Conservation (phyloP, 2,888 invertebrate species). For the Choreutis nemorana region DNA sequence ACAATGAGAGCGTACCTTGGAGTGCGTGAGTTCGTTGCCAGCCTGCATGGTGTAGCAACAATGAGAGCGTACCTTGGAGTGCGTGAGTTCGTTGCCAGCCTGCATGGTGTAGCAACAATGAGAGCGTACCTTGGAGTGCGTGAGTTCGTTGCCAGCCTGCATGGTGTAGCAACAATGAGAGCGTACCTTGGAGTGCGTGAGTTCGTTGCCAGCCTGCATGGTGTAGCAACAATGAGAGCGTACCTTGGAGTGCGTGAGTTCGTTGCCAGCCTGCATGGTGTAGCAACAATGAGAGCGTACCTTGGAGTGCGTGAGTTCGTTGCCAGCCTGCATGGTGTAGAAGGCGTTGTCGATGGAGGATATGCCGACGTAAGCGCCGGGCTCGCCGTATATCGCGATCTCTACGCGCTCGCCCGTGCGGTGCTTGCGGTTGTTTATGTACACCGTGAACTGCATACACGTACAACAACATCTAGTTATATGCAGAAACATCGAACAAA, state of each 20-base stretch:
- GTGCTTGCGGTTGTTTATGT: slow-evolving; percentile 92
- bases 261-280: slow-evolving; percentile 83
- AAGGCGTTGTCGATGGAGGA: slow-evolving; percentile 90
- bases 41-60: too few relatives aligned
- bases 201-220: background rate
- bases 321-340: slow-evolving; percentile 93
- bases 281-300: slow-evolving; percentile 30
- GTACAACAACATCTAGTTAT: too few relatives aligned
- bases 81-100: too few relatives aligned
- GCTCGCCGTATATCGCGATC: slow-evolving; percentile 92
- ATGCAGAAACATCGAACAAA: too few relatives aligned
- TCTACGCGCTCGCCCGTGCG: slow-evolving; percentile 93
- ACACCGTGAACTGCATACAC: slow-evolving; percentile 80
- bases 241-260: slow-evolving; percentile 76
- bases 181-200: slow-evolving; percentile 1
- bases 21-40: too few relatives aligned
- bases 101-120: too few relatives aligned
- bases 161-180: too few relatives aligned
- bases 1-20: too few relatives aligned
- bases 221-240: background rate
- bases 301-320: slow-evolving; percentile 87
- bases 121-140: too few relatives aligned
- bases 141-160: too few relatives aligned
- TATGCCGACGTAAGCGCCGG: slow-evolving; percentile 92
- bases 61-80: too few relatives aligned